These are phyloP conservation scores for Tridacna crocea DNA, from an alignment of 2,888 invertebrate species.

Conservation along the genomic window DNA sequence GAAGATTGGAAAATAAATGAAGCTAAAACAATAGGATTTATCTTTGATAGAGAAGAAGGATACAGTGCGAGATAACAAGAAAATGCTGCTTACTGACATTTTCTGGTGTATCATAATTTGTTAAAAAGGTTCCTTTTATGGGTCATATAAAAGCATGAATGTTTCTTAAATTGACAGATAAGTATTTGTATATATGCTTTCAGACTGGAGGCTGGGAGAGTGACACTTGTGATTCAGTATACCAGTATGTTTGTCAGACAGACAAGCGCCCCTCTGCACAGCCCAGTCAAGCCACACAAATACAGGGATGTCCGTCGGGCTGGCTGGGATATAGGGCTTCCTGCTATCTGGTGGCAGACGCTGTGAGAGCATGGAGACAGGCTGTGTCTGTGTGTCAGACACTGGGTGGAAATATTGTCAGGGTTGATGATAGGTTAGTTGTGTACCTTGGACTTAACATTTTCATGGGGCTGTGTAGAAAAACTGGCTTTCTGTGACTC, in stretches of 20 bases:
- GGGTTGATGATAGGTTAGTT: constrained; percentile 69
- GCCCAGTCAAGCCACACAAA: constrained; percentile 54
- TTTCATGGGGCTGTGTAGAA: too few relatives aligned
- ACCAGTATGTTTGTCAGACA: constrained; percentile 73
- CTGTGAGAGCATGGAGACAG: constrained; percentile 59
- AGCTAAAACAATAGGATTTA: too few relatives aligned
- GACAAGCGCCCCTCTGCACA: constrained; percentile 63
- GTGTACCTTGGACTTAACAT: too few relatives aligned
- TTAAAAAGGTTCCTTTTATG: too few relatives aligned
- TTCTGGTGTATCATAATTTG: too few relatives aligned
- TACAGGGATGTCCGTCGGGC: constrained; percentile 61
- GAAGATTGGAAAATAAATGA: too few relatives aligned
- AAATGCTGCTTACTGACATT: too few relatives aligned
- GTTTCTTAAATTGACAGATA: too few relatives aligned
- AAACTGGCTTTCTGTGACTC: too few relatives aligned
- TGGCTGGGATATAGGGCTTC: constrained; percentile 70
- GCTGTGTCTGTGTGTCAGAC: constrained; percentile 63
- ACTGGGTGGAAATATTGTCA: constrained; percentile 63
- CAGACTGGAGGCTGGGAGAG: constrained; percentile 68
- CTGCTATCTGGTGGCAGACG: constrained; percentile 69
- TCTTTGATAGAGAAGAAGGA: too few relatives aligned
- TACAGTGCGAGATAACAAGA: too few relatives aligned
- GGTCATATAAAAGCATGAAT: too few relatives aligned
- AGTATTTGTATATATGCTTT: not conserved
- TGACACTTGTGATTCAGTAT: constrained; percentile 65